Evolutionary conservation across 2,113 vertebrate genomes (phyloP).

Genomic region (Gobio gobio): DNA sequence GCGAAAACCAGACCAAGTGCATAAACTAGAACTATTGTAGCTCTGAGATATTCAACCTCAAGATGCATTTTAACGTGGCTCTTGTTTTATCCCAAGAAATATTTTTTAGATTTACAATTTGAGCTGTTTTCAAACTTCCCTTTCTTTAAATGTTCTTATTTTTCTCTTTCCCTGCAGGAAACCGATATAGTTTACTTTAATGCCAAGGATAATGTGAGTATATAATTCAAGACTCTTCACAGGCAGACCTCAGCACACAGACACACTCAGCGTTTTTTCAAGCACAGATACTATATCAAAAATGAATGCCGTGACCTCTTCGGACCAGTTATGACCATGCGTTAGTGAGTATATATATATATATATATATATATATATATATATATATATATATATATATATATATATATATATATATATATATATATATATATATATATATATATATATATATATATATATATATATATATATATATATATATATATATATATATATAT

Average conservation of each 20-base stretch:
- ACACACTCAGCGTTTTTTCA: neutral
- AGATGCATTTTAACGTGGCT: too few relatives aligned
- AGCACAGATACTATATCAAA: constrained; percentile 2
- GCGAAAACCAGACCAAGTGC: neutral
- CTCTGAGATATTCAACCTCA: too few relatives aligned
- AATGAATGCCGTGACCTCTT: neutral
- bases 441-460: neutral
- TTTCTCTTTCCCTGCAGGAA: constrained; percentile 76
- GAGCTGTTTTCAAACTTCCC: neutral
- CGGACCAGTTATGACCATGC: constrained; percentile 12
- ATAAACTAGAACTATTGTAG: too few relatives aligned
- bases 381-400: neutral
- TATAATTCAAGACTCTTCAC: neutral
- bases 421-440: neutral
- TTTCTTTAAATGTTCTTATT: constrained; percentile 41
- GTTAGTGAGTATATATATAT: neutral
- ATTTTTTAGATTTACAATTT: neutral
- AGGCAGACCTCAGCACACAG: neutral
- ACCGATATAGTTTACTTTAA: constrained; percentile 95
- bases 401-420: neutral
- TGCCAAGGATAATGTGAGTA: constrained; percentile 93
- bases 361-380: neutral
- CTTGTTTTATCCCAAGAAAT: too few relatives aligned
- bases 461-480: neutral
- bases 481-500: neutral